A percentile compares a stretch with the other conserved stretches of the same genome.
These are phyloP conservation scores for Naja naja DNA, from an alignment of 2,113 vertebrate genomes.

Conservation along the genomic window DNA sequence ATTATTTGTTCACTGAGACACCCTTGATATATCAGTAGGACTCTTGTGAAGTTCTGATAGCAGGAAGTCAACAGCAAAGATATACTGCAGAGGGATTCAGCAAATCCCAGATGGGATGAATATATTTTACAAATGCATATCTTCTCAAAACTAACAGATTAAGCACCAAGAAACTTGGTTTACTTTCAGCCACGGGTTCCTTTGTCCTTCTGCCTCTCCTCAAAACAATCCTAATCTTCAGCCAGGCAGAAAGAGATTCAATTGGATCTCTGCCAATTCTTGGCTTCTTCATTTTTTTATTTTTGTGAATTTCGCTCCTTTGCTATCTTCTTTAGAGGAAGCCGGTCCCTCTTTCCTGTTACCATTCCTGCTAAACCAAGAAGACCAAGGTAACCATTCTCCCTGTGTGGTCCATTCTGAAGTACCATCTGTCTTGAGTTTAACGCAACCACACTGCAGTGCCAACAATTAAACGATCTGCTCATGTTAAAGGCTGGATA, in stretches of 20 bases:
- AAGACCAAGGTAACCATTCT: constrained; percentile 53
- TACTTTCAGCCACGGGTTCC: fast-evolving
- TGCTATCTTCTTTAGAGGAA: constrained; percentile 36
- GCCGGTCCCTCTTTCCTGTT: constrained; percentile 36
- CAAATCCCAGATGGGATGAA: background rate
- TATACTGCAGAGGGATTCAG: background rate
- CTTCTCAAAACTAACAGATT: background rate
- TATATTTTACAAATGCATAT: background rate
- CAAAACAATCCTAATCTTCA: constrained; percentile 19
- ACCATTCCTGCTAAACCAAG: constrained; percentile 26
- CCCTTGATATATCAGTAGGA: background rate
- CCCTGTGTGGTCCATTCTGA: constrained; percentile 57
- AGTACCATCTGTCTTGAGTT: constrained; percentile 71
- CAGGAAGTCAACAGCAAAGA: background rate
- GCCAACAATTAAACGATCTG: constrained; percentile 57
- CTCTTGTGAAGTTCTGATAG: background rate
- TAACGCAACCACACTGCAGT: constrained; percentile 55
- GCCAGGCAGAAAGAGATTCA: background rate
- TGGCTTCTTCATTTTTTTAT: background rate
- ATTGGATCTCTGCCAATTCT: fast-evolving
- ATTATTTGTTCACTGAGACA: background rate
- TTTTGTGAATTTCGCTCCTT: constrained; percentile 22
- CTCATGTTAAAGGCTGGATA: constrained; percentile 42
- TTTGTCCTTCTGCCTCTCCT: background rate
- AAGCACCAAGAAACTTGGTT: background rate